Conservation (phyloP, 2,113 vertebrate species). For the Casuarius casuarius region DNA sequence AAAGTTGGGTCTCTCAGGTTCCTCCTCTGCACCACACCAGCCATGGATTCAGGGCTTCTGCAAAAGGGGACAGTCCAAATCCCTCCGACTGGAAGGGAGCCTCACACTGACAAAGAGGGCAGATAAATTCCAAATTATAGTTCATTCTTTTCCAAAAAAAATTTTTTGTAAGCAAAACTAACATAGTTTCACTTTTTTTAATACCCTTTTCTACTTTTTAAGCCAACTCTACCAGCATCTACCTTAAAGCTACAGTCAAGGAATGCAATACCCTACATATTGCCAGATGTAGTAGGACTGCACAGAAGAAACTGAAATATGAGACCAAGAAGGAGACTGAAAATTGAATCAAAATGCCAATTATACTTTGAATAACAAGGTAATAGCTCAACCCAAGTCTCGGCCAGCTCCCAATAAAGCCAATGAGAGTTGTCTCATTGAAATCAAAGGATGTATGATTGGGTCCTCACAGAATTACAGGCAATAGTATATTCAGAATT, state of each 20-base stretch:
- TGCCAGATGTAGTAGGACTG: not conserved
- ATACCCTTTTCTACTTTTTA: not conserved
- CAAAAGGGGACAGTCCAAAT: not conserved
- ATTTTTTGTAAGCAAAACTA: no score
- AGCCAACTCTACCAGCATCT: not conserved
- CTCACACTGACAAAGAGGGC: not conserved
- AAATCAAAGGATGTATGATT: not conserved
- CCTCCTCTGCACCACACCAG: not conserved
- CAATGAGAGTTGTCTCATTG: constrained; percentile 19
- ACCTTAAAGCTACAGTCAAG: not conserved
- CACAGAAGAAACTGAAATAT: not conserved
- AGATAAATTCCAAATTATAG: not conserved
- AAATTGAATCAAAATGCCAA: not conserved
- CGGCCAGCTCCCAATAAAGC: not conserved
- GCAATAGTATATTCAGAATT: not conserved
- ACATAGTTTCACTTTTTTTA: no score
- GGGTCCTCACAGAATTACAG: constrained; percentile 1
- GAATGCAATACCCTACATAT: rapidly evolving
- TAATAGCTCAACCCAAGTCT: not conserved
- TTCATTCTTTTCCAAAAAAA: no score
- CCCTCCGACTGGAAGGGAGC: not conserved
- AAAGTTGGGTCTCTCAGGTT: not conserved
- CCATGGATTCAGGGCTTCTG: not conserved
- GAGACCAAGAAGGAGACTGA: not conserved
- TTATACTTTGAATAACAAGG: not conserved